Evolutionary conservation across 2,888 invertebrate species (phyloP).

Genomic region (Eumacrocentrus americanus): DNA sequence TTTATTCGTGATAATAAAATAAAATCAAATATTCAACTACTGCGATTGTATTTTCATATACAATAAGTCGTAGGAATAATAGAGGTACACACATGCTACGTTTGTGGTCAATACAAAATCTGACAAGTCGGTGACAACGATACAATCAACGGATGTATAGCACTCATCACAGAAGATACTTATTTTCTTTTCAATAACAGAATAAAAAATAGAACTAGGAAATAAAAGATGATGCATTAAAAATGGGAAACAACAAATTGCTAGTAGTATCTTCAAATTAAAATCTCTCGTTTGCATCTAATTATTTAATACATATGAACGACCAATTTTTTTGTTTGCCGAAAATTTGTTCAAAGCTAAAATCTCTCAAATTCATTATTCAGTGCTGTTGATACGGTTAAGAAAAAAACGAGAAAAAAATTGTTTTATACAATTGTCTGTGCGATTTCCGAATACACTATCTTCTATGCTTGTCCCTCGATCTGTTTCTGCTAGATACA

Average conservation of each 20-base stretch:
- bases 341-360: too few relatives aligned
- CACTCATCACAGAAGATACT: slow-evolving; percentile 1
- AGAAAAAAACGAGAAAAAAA: slow-evolving; percentile 16
- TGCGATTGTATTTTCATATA: slow-evolving; percentile 22
- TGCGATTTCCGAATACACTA: slow-evolving; percentile 42
- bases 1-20: slow-evolving; percentile 15
- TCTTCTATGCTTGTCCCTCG: slow-evolving; percentile 59
- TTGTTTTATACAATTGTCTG: slow-evolving; percentile 17
- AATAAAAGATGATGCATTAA: not conserved
- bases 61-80: slow-evolving; percentile 19
- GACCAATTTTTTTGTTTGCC: too few relatives aligned
- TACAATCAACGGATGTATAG: not conserved
- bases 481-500: slow-evolving; percentile 57
- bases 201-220: slow-evolving; percentile 11
- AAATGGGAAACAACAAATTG: not conserved
- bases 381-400: not conserved
- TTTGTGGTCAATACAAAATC: slow-evolving; percentile 19
- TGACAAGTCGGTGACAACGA: slow-evolving; percentile 7
- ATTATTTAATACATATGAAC: not conserved
- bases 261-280: not conserved
- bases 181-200: not conserved
- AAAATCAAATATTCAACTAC: slow-evolving; percentile 17
- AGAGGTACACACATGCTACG: slow-evolving; percentile 36
- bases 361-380: too few relatives aligned
- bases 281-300: not conserved